A percentile compares a stretch with the other conserved stretches of the same genome.
phyloP scores from a whole-genome alignment of 2,888 invertebrate genomes.

The Tipula lateralis region DNA sequence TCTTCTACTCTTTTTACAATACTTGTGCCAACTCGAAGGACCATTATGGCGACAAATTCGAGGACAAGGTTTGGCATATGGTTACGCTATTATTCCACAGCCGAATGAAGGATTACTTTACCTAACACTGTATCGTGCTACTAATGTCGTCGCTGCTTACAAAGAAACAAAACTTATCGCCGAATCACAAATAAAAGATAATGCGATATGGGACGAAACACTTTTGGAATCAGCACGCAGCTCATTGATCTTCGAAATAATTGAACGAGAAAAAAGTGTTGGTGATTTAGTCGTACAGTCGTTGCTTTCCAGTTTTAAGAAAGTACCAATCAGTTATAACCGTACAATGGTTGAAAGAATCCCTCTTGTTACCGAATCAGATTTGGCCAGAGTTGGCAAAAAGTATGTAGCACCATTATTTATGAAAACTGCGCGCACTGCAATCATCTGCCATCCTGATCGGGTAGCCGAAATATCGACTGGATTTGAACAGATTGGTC shows the following conservation, averaged over 20 bases:
- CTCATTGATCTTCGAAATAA: slow-evolving; percentile 80
- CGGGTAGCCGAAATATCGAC: slow-evolving; percentile 52
- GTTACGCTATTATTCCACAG: slow-evolving; percentile 61
- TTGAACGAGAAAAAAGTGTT: slow-evolving; percentile 74
- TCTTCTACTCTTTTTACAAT: slow-evolving; percentile 73
- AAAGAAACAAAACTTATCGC: slow-evolving; percentile 66
- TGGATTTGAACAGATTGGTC: slow-evolving; percentile 33
- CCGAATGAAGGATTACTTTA: slow-evolving; percentile 66
- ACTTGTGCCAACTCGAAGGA: slow-evolving; percentile 62
- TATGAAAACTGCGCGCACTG: slow-evolving; percentile 57
- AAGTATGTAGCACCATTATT: slow-evolving; percentile 68
- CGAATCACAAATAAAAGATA: slow-evolving; percentile 57
- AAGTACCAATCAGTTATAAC: slow-evolving; percentile 62
- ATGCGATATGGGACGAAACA: slow-evolving; percentile 62
- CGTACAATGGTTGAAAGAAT: slow-evolving; percentile 42
- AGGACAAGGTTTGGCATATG: slow-evolving; percentile 80
- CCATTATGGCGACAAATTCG: slow-evolving; percentile 85
- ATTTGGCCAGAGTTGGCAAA: slow-evolving; percentile 62
- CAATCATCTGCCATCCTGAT: slow-evolving; percentile 71
- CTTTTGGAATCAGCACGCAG: slow-evolving; percentile 79
- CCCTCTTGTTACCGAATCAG: slow-evolving; percentile 59
- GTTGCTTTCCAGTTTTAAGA: slow-evolving; percentile 66
- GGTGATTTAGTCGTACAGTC: slow-evolving; percentile 68
- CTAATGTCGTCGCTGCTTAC: slow-evolving; percentile 74
- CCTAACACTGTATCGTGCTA: slow-evolving; percentile 69